Conservation (phyloP, 2,113 vertebrate genomes). For the Conger conger region DNA sequence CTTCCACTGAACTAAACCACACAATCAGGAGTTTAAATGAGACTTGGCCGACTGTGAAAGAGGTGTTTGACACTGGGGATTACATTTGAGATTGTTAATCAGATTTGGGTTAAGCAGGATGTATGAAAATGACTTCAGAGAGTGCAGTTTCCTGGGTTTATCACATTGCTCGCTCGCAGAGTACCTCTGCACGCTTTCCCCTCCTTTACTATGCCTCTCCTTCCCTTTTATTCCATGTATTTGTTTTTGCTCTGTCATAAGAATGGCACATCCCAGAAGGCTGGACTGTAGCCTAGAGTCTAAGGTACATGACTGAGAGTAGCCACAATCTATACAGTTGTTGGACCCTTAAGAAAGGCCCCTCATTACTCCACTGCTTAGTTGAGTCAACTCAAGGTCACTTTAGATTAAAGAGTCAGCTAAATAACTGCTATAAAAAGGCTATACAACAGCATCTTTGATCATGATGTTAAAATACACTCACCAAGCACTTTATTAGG, state of each 20-base stretch:
- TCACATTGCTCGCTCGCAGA: not conserved
- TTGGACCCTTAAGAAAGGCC: too few species aligned
- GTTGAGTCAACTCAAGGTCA: too few species aligned
- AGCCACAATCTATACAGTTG: too few species aligned
- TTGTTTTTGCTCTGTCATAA: not conserved
- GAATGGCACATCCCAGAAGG: not conserved
- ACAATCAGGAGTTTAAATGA: constrained; percentile 9
- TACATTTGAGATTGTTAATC: constrained; percentile 31
- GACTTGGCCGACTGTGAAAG: constrained; percentile 37
- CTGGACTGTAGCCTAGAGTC: too few species aligned
- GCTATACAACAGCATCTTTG: not conserved
- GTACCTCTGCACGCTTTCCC: not conserved
- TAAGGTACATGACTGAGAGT: too few species aligned
- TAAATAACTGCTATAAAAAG: too few species aligned
- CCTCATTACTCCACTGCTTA: too few species aligned
- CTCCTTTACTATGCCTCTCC: not conserved
- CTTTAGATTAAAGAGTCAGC: too few species aligned
- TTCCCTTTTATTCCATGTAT: not conserved
- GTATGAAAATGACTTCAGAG: constrained; percentile 32
- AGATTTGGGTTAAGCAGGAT: constrained; percentile 28
- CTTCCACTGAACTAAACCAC: constrained; percentile 16
- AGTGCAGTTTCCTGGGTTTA: not conserved
- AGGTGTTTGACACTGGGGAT: constrained; percentile 35
- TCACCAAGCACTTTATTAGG: too few species aligned
- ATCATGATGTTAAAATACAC: too few species aligned